phyloP scores from a whole-genome alignment of 2,888 invertebrate genomes.

The Dyspetes luteomarginatus region DNA sequence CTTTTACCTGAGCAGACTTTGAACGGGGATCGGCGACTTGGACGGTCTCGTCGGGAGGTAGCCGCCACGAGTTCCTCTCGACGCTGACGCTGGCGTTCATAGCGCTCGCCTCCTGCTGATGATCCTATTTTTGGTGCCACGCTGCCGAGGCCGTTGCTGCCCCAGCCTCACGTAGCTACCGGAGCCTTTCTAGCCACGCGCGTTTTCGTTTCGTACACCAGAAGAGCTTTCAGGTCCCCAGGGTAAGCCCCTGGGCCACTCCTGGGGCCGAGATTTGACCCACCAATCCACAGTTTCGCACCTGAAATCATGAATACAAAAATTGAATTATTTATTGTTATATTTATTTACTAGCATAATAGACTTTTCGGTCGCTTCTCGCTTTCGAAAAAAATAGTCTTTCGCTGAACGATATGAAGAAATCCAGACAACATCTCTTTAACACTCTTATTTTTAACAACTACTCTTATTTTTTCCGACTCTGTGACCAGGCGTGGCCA shows the following conservation, averaged over 20 bases:
- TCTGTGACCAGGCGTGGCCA: too few species aligned
- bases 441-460: too few species aligned
- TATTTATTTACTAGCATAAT: background rate
- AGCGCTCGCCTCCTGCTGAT: conserved; percentile 85
- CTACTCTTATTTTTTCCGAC: too few species aligned
- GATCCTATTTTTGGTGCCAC: conserved; percentile 83
- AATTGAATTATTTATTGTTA: background rate
- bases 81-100: conserved; percentile 96
- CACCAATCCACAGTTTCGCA: conserved; percentile 77
- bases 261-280: conserved; percentile 83
- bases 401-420: too few species aligned
- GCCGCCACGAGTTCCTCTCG: conserved; percentile 95
- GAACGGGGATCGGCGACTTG: conserved; percentile 95
- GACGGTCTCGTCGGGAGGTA: conserved; percentile 96
- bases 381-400: too few species aligned
- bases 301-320: conserved; percentile 69
- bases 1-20: conserved; percentile 88
- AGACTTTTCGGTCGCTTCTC: background rate
- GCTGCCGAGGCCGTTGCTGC: conserved; percentile 86
- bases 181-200: conserved; percentile 58
- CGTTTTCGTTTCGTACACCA: conserved; percentile 22
- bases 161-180: conserved; percentile 79
- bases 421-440: too few species aligned
- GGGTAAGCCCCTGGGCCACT: conserved; percentile 81
- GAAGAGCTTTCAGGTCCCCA: conserved; percentile 73